Conservation (phyloP, 2,113 vertebrate species). For the Callipepla squamata region DNA sequence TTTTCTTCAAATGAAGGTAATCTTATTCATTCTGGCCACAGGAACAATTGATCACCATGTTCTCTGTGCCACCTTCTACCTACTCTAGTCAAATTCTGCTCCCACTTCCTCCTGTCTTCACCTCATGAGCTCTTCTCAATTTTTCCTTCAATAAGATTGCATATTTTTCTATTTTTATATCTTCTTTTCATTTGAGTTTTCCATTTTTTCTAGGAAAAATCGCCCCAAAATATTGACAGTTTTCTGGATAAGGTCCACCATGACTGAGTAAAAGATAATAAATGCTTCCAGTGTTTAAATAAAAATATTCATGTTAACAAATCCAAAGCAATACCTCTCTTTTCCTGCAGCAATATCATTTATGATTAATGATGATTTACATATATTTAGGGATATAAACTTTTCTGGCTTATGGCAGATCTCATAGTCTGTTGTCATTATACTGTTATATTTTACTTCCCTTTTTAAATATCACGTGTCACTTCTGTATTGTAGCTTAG, state of each 20-base stretch:
- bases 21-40: neutral
- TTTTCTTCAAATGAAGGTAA: constrained; percentile 6
- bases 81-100: fast-evolving
- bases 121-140: fast-evolving
- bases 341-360: neutral
- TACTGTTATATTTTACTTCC: neutral
- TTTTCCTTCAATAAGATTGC: neutral
- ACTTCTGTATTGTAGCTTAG: neutral
- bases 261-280: neutral
- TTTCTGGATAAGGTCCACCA: neutral
- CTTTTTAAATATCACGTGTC: neutral
- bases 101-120: fast-evolving
- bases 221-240: neutral
- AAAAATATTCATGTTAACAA: neutral
- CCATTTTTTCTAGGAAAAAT: neutral
- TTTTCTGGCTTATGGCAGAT: fast-evolving
- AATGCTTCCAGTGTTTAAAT: neutral
- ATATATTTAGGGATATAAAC: neutral
- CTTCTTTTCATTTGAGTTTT: neutral
- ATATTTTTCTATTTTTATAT: neutral
- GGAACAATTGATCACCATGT: fast-evolving
- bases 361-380: neutral
- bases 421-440: neutral
- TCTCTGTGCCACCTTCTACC: neutral
- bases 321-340: neutral